Percentiles rank a stretch among this genome's conserved stretches.
phyloP scores from a whole-genome alignment of 2,888 invertebrate genomes.

The Gymnosoma rotundatum region DNA sequence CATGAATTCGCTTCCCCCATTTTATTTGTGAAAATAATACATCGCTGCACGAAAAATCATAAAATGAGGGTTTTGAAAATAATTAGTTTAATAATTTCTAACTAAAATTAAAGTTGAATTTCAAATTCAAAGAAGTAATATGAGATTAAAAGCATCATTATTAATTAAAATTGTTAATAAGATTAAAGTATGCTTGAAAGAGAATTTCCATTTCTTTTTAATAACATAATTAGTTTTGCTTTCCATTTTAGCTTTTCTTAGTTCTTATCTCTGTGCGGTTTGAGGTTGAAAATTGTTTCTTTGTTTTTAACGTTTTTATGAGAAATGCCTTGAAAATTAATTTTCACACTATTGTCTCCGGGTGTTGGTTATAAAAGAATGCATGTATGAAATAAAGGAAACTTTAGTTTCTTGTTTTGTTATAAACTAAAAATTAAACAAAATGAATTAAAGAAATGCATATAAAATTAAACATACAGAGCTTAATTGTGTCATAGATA shows the following conservation, averaged over 20 bases:
- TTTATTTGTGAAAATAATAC: neutral
- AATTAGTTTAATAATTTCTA: constrained; percentile 1
- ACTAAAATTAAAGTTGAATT: neutral
- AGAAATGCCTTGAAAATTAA: neutral
- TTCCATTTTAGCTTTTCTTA: neutral
- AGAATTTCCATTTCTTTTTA: neutral
- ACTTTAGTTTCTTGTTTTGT: constrained; percentile 18
- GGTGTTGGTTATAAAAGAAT: constrained; percentile 21
- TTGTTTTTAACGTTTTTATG: neutral
- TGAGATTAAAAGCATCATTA: too few relatives aligned
- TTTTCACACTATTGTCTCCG: too few relatives aligned
- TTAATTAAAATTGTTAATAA: constrained; percentile 38
- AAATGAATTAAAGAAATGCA: constrained; percentile 8
- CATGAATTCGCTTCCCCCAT: neutral
- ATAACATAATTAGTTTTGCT: constrained; percentile 7
- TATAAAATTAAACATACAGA: constrained; percentile 26
- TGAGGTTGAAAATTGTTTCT: neutral
- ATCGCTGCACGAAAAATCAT: too few relatives aligned
- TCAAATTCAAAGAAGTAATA: too few relatives aligned
- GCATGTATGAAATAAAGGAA: too few relatives aligned
- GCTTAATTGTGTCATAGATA: constrained; percentile 39
- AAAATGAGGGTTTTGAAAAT: constrained; percentile 36
- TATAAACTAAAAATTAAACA: neutral
- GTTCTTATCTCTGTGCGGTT: constrained; percentile 15
- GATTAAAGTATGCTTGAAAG: neutral